Conservation (phyloP, 2,797 vertebrate species). For the Enteromius viviparus region DNA sequence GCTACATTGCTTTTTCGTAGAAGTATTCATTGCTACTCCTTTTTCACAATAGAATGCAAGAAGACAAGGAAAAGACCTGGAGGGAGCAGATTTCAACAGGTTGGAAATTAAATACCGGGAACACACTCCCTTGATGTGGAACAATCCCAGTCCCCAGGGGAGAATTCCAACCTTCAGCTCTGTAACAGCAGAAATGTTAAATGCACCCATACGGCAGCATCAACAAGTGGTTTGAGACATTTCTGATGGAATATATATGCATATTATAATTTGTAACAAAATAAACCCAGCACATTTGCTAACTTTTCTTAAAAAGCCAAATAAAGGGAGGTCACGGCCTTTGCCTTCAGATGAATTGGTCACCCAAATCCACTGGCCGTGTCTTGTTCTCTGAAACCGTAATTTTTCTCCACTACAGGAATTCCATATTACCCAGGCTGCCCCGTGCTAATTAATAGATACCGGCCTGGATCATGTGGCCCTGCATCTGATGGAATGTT, state of each 20-base stretch:
- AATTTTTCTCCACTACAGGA: slow-evolving; percentile 52
- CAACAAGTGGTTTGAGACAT: background rate
- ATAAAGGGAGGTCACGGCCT: slow-evolving; percentile 16
- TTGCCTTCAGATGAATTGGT: slow-evolving; percentile 21
- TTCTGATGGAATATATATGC: background rate
- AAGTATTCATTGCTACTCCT: background rate
- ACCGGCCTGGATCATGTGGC: background rate
- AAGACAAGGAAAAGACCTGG: background rate
- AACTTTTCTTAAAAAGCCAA: slow-evolving; percentile 29
- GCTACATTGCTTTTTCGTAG: background rate
- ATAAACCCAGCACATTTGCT: slow-evolving; percentile 10
- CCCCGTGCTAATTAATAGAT: slow-evolving; percentile 48
- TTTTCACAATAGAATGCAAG: background rate
- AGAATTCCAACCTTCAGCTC: slow-evolving; percentile 31
- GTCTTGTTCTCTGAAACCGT: slow-evolving; percentile 37
- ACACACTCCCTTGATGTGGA: slow-evolving; percentile 29
- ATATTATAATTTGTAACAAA: background rate
- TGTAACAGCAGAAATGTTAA: slow-evolving; percentile 49
- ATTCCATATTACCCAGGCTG: slow-evolving; percentile 34
- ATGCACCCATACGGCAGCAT: slow-evolving; percentile 43
- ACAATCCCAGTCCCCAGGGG: slow-evolving; percentile 48
- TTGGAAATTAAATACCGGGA: slow-evolving; percentile 30
- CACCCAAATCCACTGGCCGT: slow-evolving; percentile 33
- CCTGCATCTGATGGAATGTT: background rate
- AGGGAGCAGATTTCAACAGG: background rate